phyloP scores from a whole-genome alignment of 2,113 vertebrate species.

The Syngnathoides biaculeatus region DNA sequence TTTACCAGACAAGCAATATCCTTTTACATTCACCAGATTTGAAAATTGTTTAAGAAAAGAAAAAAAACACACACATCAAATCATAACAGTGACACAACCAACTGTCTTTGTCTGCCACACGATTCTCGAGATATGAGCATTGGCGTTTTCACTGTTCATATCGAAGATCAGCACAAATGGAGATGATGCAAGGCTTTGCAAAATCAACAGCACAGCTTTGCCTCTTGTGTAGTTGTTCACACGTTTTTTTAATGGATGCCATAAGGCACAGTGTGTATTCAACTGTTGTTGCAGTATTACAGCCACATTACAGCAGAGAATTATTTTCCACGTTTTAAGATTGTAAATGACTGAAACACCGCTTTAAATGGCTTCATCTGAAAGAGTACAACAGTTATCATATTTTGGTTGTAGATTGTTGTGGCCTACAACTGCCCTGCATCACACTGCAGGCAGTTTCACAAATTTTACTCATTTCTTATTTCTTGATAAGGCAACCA shows the following conservation, averaged over 20 bases:
- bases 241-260: background rate
- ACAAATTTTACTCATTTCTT: too few relatives aligned
- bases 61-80: conserved; percentile 9
- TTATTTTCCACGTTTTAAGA: background rate
- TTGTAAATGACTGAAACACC: background rate
- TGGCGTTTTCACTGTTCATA: background rate
- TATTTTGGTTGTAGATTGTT: too few relatives aligned
- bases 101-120: background rate
- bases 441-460: too few relatives aligned
- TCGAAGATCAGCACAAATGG: conserved; percentile 14
- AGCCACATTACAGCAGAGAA: background rate
- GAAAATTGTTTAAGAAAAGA: conserved; percentile 8
- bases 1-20: conserved; percentile 39
- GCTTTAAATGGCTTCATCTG: background rate
- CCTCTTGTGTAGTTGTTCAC: background rate
- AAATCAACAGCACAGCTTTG: conserved; percentile 27
- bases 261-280: background rate
- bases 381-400: background rate
- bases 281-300: background rate
- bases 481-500: too few relatives aligned
- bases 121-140: background rate
- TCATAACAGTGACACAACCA: background rate
- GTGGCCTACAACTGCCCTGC: too few relatives aligned
- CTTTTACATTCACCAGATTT: conserved; percentile 41
- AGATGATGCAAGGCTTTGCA: conserved; percentile 57